Conservation (phyloP, 2,888 invertebrate species). For the Hemaris fuciformis region DNA sequence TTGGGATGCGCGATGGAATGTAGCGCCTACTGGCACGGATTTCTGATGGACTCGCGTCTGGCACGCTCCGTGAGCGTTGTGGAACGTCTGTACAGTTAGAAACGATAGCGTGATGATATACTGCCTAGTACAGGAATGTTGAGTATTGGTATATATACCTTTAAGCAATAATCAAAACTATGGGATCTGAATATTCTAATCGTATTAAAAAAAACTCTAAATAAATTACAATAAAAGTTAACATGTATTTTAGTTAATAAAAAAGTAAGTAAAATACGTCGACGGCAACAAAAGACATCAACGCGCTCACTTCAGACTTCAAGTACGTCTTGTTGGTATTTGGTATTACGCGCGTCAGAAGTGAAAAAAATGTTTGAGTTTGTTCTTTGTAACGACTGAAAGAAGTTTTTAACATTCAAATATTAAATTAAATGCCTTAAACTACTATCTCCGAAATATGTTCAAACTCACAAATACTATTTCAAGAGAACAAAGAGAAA, state of each 20-base stretch:
- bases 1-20: slow-evolving; percentile 48
- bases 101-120: slow-evolving; percentile 10
- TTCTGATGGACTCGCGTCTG: slow-evolving; percentile 17
- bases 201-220: background rate
- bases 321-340: no score
- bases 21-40: slow-evolving; percentile 29
- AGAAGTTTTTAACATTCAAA: no score
- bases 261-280: background rate
- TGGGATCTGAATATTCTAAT: background rate
- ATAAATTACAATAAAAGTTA: background rate
- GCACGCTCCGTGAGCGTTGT: background rate
- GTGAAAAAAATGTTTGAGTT: no score
- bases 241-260: background rate
- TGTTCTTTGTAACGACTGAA: no score
- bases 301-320: background rate
- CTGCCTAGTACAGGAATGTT: background rate
- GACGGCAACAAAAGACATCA: background rate
- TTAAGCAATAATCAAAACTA: no score
- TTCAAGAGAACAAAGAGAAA: background rate
- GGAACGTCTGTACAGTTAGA: slow-evolving; percentile 8
- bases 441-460: no score
- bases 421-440: no score
- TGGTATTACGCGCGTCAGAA: no score
- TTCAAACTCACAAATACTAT: background rate
- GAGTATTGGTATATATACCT: background rate